These are phyloP conservation scores for Chrysomela aeneicollis DNA, from an alignment of 2,888 invertebrate species.

Conservation along the genomic window DNA sequence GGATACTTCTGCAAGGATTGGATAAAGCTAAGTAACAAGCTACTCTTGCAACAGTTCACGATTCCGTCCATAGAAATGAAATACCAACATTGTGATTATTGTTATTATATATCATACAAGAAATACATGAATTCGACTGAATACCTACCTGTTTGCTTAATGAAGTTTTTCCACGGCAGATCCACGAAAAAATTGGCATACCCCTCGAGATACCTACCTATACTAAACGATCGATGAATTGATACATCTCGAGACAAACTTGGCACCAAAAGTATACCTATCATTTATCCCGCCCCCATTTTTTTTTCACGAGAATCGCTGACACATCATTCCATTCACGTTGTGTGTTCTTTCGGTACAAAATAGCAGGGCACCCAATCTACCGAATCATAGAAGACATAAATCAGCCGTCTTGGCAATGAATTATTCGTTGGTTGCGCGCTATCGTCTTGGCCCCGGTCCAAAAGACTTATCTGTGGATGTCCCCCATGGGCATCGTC, in stretches of 20 bases:
- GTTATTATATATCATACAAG: too few species aligned
- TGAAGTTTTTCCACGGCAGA: too few species aligned
- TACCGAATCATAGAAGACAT: neutral
- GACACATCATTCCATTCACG: neutral
- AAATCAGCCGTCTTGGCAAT: neutral
- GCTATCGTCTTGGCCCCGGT: neutral
- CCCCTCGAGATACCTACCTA: too few species aligned
- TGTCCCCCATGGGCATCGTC: neutral
- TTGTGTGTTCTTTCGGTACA: neutral
- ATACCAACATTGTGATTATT: too few species aligned
- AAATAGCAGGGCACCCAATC: neutral
- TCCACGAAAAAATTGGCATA: too few species aligned
- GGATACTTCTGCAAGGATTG: too few species aligned
- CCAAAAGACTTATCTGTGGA: neutral
- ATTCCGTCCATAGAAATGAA: too few species aligned
- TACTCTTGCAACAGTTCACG: too few species aligned
- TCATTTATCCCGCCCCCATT: neutral
- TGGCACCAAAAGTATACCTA: neutral
- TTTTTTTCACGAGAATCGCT: neutral
- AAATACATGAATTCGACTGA: too few species aligned
- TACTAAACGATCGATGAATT: too few species aligned
- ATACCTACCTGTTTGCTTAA: too few species aligned
- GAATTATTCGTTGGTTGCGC: neutral
- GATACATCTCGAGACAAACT: neutral
- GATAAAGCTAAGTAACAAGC: too few species aligned